Evolutionary conservation across 1,140 invertebrate species (phyloP), one percentile per base, ranked within the genome.

Genomic region (Agrypnia vestita): DNA sequence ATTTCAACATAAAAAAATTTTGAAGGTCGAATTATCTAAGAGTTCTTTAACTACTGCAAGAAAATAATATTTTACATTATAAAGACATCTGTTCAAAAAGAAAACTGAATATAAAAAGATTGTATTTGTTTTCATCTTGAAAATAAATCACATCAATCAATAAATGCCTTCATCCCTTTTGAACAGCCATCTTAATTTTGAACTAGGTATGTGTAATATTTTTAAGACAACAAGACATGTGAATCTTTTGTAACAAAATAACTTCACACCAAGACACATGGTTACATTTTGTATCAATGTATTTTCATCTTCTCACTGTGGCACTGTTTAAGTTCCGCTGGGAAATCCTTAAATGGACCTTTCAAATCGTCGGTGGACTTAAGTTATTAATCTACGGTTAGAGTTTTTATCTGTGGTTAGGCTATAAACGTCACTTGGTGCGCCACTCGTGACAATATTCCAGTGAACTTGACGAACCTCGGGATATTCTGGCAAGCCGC

Each of bases 201-300:
- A 35, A 35, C 25, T 35, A 35, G 25, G 25, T n/a, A n/a, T n/a
- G n/a, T 35, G 25, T 35, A 35, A 3, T 35, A 35, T 1, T 35
- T 59, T 59, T 59, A 59, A 21, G 9, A 59, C 15, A 59, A 9
- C 21, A 55, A 55, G n/a, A 55, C 15, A 59, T 59, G 11, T 17
- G 21, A 59, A 59, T 59, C 21, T 59, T 7, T 59, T 59, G 55
- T 19, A 59, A 19, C 55, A 59, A 15, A 59, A 59, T n/a, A 59
- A 59, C 55, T 21, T 59, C 55, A 17, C 55, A 59, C 17, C 55
- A 59, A 59, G 55, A 59, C 55, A 59, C 55, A 59, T 59, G 55
- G 55, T 59, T 59, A 35, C 15, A 59, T 19, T 59, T 59, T 59
- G 55, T 59, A 59, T 15, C 55, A 59, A 59, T 59, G 12, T 19